A percentile compares a stretch with the other conserved stretches of the same genome.
Conservation (phyloP, 2,797 vertebrate species). For the Enteromius fasciolatus region DNA sequence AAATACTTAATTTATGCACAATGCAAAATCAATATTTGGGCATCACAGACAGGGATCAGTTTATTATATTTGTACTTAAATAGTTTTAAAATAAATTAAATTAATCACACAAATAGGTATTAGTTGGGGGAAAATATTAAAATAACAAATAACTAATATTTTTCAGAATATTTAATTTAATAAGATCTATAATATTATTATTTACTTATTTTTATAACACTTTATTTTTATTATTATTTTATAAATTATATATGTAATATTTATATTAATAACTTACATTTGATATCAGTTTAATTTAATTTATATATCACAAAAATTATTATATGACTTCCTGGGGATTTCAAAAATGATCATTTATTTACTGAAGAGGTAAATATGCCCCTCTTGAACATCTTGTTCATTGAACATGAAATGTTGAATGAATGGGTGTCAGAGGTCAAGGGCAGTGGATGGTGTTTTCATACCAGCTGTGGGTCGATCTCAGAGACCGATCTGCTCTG, state of each 20-base stretch:
- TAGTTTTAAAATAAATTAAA: not conserved
- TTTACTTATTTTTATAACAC: not conserved
- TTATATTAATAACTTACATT: not conserved
- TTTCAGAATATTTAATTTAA: too few relatives aligned
- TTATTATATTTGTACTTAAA: not conserved
- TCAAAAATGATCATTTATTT: not conserved
- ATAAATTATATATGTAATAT: not conserved
- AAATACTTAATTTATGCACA: not conserved
- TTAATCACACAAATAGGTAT: not conserved
- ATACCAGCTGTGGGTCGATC: slow-evolving; percentile 94
- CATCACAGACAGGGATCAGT: not conserved
- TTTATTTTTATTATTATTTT: not conserved
- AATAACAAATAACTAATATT: not conserved
- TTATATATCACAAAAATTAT: not conserved
- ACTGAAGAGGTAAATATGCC: not conserved
- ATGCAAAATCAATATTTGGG: not conserved
- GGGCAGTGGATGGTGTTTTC: not conserved
- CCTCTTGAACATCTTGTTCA: too few relatives aligned
- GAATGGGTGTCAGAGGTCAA: not conserved
- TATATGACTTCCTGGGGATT: not conserved
- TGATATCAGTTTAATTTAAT: not conserved
- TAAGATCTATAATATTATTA: not conserved
- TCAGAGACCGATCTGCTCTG: slow-evolving; percentile 92
- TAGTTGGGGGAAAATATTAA: not conserved
- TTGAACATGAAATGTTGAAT: not conserved